These are phyloP conservation scores for Lampropteryx suffumata DNA, from an alignment of 2,888 invertebrate species.

Conservation along the genomic window DNA sequence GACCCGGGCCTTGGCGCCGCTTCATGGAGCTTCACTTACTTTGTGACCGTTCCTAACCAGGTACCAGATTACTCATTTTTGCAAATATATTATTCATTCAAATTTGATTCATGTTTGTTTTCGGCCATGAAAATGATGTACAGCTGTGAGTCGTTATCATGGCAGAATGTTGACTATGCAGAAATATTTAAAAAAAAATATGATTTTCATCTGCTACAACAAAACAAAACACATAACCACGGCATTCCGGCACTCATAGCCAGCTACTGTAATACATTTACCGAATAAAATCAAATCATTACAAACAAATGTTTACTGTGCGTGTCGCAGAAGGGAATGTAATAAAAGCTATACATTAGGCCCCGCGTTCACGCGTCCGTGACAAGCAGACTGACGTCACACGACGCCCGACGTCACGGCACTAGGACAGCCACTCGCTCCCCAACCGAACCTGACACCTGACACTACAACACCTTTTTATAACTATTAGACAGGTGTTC, in stretches of 20 bases:
- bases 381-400: background rate
- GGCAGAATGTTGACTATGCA: no score
- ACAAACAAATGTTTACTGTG: no score
- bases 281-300: background rate
- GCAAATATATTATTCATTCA: background rate
- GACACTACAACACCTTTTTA: background rate
- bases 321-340: background rate
- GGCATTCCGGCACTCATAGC: background rate
- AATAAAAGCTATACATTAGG: constrained; percentile 3
- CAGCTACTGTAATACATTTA: background rate
- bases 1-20: no score
- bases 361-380: background rate
- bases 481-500: no score
- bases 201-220: no score
- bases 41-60: no score
- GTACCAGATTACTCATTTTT: no score
- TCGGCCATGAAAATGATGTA: background rate
- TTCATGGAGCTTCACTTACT: no score
- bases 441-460: background rate
- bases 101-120: background rate
- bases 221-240: background rate
- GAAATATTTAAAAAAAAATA: no score
- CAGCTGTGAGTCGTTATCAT: background rate
- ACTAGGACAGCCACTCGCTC: background rate
- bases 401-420: background rate